phyloP scores from a whole-genome alignment of 2,113 vertebrate species.

The Ascaphus truei region DNA sequence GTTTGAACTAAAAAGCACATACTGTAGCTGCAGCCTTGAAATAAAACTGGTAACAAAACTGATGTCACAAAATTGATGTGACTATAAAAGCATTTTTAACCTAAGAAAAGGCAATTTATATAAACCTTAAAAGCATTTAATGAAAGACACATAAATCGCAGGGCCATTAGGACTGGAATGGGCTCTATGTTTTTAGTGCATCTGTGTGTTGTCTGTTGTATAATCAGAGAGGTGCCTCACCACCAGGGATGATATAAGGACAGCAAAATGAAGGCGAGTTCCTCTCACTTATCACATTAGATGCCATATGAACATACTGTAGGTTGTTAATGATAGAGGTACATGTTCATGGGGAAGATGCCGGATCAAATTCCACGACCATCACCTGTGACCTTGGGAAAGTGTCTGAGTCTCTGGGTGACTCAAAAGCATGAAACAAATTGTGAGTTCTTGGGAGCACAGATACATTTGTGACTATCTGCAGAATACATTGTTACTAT shows the following conservation, averaged over 20 bases:
- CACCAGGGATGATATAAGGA: not conserved
- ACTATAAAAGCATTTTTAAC: slow-evolving; percentile 17
- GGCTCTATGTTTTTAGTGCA: not conserved
- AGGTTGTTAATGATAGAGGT: too few species aligned
- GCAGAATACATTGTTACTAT: too few species aligned
- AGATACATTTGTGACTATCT: too few species aligned
- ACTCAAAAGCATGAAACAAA: too few species aligned
- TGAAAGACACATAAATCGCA: slow-evolving; percentile 16
- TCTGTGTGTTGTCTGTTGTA: not conserved
- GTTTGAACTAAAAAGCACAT: not conserved
- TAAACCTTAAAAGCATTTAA: slow-evolving; percentile 23
- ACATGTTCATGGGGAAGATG: too few species aligned
- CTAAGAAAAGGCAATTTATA: slow-evolving; percentile 7
- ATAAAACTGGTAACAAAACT: not conserved
- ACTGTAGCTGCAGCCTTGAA: not conserved
- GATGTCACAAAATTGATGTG: slow-evolving; percentile 6
- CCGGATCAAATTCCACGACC: too few species aligned
- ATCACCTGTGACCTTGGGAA: too few species aligned
- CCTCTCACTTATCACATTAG: too few species aligned
- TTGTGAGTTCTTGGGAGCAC: too few species aligned
- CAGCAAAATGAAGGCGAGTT: not conserved
- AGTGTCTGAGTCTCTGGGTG: too few species aligned
- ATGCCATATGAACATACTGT: too few species aligned
- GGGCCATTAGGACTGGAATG: not conserved
- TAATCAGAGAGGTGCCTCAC: not conserved